Evolutionary conservation across 1,140 invertebrate species (phyloP).

Genomic region (Agraylea sexmaculata): DNA sequence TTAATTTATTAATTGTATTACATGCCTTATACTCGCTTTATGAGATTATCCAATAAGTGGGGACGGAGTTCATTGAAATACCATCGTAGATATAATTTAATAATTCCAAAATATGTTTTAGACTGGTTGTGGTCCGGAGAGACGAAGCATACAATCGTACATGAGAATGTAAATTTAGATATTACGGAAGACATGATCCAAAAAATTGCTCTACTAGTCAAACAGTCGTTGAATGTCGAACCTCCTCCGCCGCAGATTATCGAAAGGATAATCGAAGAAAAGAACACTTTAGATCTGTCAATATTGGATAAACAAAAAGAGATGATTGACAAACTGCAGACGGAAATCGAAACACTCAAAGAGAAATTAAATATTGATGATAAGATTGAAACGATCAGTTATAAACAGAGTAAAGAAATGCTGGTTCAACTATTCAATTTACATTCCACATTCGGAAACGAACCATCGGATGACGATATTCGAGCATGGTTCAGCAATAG

Average conservation of each 20-base stretch:
- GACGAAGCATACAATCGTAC: too few relatives aligned
- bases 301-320: conserved; percentile 21
- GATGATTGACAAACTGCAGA: conserved; percentile 29
- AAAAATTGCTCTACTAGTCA: conserved; percentile 28
- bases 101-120: too few relatives aligned
- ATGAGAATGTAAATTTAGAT: conserved; percentile 14
- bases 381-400: conserved; percentile 9
- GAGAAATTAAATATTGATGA: conserved; percentile 29
- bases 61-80: too few relatives aligned
- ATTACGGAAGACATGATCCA: conserved; percentile 29
- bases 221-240: conserved; percentile 20
- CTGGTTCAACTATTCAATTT: conserved; percentile 25
- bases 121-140: too few relatives aligned
- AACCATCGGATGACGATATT: conserved; percentile 31
- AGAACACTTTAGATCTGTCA: conserved; percentile 21
- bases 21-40: too few relatives aligned
- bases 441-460: conserved; percentile 13
- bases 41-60: too few relatives aligned
- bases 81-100: too few relatives aligned
- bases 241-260: conserved; percentile 24
- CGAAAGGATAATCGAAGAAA: conserved; percentile 28
- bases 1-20: too few relatives aligned
- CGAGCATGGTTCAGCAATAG: conserved; percentile 33
- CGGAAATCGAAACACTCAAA: conserved; percentile 34
- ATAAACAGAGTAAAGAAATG: conserved; percentile 20